These are phyloP conservation scores for Bovichtus variegatus DNA, from an alignment of 2,797 vertebrate genomes.

Conservation along the genomic window DNA sequence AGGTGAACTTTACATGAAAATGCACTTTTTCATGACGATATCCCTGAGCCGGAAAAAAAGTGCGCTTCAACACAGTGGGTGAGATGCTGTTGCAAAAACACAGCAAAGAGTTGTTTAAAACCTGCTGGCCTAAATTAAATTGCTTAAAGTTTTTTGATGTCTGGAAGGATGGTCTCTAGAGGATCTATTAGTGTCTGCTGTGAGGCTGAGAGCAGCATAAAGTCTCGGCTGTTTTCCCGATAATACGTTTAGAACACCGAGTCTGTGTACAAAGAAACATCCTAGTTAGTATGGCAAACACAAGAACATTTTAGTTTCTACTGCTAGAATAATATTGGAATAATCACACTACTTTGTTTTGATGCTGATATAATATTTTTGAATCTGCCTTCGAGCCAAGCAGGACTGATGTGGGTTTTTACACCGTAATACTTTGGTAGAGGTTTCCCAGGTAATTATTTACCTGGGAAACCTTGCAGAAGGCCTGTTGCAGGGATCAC, in stretches of 20 bases:
- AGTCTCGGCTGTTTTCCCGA: constrained; percentile 17
- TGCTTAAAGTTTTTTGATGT: constrained; percentile 59
- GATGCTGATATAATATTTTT: neutral
- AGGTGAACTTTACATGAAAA: constrained; percentile 4
- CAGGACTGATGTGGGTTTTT: constrained; percentile 15
- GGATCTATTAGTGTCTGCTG: constrained; percentile 63
- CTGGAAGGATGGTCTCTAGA: constrained; percentile 59
- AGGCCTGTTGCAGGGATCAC: constrained; percentile 49
- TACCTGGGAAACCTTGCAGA: constrained; percentile 53
- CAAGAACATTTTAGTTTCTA: neutral
- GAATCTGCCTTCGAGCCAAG: neutral
- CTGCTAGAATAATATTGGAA: constrained; percentile 15
- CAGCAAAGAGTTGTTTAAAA: constrained; percentile 49
- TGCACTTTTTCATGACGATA: neutral
- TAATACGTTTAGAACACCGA: constrained; percentile 15
- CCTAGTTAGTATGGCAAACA: constrained; percentile 24
- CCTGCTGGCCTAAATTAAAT: constrained; percentile 59
- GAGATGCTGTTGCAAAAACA: constrained; percentile 22
- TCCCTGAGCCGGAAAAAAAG: neutral
- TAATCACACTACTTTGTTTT: constrained; percentile 37
- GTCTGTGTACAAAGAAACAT: constrained; percentile 22
- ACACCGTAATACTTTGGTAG: constrained; percentile 12
- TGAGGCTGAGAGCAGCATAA: constrained; percentile 45
- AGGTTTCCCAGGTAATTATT: constrained; percentile 56
- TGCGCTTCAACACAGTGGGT: neutral